A percentile compares a stretch with the other conserved stretches of the same genome.
Conservation (phyloP, 2,888 invertebrate species). For the Ochlodes sylvanus region DNA sequence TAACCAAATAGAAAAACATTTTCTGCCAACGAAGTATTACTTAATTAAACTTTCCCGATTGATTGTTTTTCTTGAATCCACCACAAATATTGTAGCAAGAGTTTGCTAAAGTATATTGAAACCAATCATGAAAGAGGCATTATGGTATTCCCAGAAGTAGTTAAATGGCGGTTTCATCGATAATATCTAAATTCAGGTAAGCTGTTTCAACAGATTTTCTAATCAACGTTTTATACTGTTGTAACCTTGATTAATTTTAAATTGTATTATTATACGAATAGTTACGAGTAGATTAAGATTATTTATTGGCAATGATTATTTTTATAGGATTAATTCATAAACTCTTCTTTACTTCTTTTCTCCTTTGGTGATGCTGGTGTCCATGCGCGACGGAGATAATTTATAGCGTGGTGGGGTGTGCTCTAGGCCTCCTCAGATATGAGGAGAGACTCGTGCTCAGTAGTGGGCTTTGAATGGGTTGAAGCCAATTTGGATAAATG, state of each 20-base stretch:
- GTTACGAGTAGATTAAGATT: too few relatives aligned
- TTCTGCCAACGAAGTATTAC: slow-evolving; percentile 38
- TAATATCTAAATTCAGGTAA: slow-evolving; percentile 51
- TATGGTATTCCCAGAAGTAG: slow-evolving; percentile 58
- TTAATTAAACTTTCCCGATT: slow-evolving; percentile 63
- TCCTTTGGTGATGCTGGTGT: too few relatives aligned
- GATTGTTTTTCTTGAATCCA: slow-evolving; percentile 58
- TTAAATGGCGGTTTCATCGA: slow-evolving; percentile 59
- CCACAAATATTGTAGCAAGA: slow-evolving; percentile 58
- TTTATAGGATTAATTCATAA: too few relatives aligned
- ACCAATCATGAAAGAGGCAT: slow-evolving; percentile 58
- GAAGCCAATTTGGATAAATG: too few relatives aligned
- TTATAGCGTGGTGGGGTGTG: too few relatives aligned
- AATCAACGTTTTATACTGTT: background rate
- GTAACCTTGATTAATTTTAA: background rate
- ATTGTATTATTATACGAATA: too few relatives aligned
- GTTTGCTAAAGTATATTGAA: slow-evolving; percentile 65
- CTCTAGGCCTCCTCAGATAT: too few relatives aligned
- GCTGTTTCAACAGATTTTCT: slow-evolving; percentile 60
- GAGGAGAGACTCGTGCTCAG: too few relatives aligned
- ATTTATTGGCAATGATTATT: too few relatives aligned
- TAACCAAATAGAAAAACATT: slow-evolving; percentile 8
- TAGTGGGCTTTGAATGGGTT: too few relatives aligned
- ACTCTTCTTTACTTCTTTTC: too few relatives aligned
- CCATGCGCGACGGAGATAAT: too few relatives aligned